Base-by-base conservation (phyloP, 2,113 vertebrate genomes). In the Cyprinus carpio region DNA sequence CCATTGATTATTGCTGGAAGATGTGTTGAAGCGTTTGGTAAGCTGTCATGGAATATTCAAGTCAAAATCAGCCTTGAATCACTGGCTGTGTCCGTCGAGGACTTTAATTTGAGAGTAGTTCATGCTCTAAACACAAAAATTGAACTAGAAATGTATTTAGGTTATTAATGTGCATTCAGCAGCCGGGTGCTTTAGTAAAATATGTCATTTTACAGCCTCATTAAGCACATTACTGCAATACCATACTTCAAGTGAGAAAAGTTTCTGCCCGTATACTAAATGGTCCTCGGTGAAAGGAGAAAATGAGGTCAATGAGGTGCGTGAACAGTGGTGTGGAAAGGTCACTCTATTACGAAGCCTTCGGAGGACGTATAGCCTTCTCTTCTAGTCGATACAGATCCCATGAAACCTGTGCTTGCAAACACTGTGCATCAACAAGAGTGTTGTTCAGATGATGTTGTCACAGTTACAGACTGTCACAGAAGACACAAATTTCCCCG, bases 281-380 rank as follows among this genome's bases (percentile, higher is more conserved):
- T 71, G 80, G 64, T 46, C 40, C 78, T 82, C 1, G 10, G 64
- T 82, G 80, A 71, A 46, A 37, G 80, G 46, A 54, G 80, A n/a
- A 82, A 71, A 82, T 82, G 62, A 81, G 79, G 79, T 67, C 79
- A 40, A 69, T 69, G 37, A 82, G 65, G 80, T 51, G 54, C 34
- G 64, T 10, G 43, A 71, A 51, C 80, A 51, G 37, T 31, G 62
- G 25, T 25, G 79, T 51, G 79, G 27, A 71, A 71, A 71, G 80
- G 64, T 56, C 80, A 82, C 64, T 54, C 64, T 54, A 69, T 82
- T 82, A 54, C 18, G 9, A 20, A 37, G 64, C 64, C 43, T 56
- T 69, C 6, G 20, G 43, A 69, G 46, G 27, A 46, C 6, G 6
- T 82, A 16, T 43, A 40, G 40, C 7, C 40, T 9, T 40, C 40